Conservation (phyloP, 1,140 invertebrate species). For the Solen grandis region DNA sequence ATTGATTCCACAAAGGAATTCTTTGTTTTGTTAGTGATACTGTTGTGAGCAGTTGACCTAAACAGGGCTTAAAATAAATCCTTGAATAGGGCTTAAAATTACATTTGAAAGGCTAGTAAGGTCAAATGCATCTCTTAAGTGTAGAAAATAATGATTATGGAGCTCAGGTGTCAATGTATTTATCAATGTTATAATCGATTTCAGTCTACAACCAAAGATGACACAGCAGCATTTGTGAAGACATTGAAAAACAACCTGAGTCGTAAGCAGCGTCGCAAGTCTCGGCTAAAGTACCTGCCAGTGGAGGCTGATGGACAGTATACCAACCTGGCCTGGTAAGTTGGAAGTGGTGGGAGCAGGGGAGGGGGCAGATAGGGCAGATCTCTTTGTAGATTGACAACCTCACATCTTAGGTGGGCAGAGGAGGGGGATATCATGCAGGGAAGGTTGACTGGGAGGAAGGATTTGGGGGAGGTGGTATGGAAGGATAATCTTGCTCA, state of each 20-base stretch:
- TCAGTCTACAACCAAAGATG: conserved; percentile 97
- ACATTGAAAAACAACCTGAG: conserved; percentile 87
- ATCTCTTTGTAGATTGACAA: neutral
- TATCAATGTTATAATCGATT: too few relatives aligned
- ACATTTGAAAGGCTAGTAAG: too few relatives aligned
- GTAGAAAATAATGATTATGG: too few relatives aligned
- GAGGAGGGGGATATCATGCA: neutral
- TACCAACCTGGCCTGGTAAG: conserved; percentile 62
- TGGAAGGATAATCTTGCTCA: neutral
- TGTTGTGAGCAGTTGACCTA: too few relatives aligned
- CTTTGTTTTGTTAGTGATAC: too few relatives aligned
- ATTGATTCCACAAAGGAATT: too few relatives aligned
- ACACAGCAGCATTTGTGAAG: conserved; percentile 98
- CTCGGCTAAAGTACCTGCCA: conserved; percentile 76
- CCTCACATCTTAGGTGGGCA: too few relatives aligned
- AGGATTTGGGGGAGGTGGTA: neutral
- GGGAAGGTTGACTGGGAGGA: neutral
- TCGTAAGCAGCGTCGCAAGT: conserved; percentile 90
- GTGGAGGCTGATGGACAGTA: conserved; percentile 68
- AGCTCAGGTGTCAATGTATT: too few relatives aligned
- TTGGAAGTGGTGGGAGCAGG: neutral
- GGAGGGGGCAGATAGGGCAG: neutral
- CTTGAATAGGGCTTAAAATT: too few relatives aligned
- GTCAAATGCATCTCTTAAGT: too few relatives aligned
- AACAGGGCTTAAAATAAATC: too few relatives aligned